phyloP scores from a whole-genome alignment of 2,888 invertebrate genomes.

The Frankliniella intonsa region DNA sequence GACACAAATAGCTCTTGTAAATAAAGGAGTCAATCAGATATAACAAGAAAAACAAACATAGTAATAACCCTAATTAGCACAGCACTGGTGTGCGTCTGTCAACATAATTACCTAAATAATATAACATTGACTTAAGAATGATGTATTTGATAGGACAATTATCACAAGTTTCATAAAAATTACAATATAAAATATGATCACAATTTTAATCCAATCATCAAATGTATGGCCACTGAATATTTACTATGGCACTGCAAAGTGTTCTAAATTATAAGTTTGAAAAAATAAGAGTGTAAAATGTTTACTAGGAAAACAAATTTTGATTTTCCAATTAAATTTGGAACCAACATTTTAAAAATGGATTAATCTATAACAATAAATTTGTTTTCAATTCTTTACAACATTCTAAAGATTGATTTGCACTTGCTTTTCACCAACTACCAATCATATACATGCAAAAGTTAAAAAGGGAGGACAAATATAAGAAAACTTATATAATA shows the following conservation, averaged over 20 bases:
- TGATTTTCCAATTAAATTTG: too few species aligned
- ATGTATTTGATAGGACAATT: background rate
- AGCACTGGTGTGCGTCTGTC: background rate
- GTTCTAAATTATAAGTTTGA: background rate
- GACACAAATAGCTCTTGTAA: too few species aligned
- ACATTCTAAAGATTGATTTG: background rate
- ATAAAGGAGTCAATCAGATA: too few species aligned
- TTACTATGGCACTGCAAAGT: background rate
- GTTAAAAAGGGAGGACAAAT: background rate
- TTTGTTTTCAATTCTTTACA: background rate
- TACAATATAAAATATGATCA: conserved; percentile 1
- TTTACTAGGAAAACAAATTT: too few species aligned
- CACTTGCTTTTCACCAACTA: background rate
- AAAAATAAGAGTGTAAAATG: conserved; percentile 7
- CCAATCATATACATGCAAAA: background rate
- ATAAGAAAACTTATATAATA: too few species aligned
- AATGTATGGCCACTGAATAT: background rate
- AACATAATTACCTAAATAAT: background rate
- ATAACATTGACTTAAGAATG: background rate
- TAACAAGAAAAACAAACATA: background rate
- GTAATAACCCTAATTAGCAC: background rate
- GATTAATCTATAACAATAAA: background rate
- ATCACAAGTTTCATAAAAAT: conserved; percentile 5
- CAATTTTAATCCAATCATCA: background rate
- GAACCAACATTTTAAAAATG: too few species aligned